Evolutionary conservation across 2,113 vertebrate species (phyloP).

Genomic region (Heliornis fulica): DNA sequence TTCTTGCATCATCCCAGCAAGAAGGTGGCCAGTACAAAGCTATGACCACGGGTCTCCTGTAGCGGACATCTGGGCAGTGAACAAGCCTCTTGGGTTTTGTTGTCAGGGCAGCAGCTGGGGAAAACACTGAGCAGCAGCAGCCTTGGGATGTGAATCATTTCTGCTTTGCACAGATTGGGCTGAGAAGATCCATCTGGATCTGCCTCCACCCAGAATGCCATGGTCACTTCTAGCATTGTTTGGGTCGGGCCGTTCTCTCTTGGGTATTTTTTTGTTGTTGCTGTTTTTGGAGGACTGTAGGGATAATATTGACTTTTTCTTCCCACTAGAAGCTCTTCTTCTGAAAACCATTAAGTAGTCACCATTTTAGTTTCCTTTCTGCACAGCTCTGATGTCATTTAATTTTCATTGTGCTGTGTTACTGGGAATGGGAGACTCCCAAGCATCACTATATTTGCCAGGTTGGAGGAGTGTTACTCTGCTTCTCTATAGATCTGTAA

Average conservation of each 20-base stretch:
- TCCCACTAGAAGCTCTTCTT: background rate
- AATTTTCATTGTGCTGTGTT: background rate
- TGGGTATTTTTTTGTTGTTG: constrained; percentile 1
- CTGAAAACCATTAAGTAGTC: background rate
- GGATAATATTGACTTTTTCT: background rate
- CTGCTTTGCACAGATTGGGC: background rate
- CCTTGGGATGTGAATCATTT: constrained; percentile 44
- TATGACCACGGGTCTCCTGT: background rate
- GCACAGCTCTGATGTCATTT: background rate
- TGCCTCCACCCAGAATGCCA: background rate
- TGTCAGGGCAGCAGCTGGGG: constrained; percentile 65
- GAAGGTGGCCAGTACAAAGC: background rate
- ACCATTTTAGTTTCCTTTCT: constrained; percentile 6
- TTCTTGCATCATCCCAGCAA: background rate
- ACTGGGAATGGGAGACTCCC: background rate
- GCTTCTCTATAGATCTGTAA: background rate
- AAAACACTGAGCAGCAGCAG: constrained; percentile 17
- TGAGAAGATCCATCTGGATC: constrained; percentile 26
- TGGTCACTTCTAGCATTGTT: background rate
- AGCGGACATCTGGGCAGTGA: constrained; percentile 12
- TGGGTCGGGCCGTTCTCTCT: background rate
- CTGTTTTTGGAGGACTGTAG: background rate
- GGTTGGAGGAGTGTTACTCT: background rate
- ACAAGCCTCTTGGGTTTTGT: background rate
- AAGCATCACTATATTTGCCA: background rate